Conservation (phyloP, 2,113 vertebrate genomes). For the Chaetodon auriga region DNA sequence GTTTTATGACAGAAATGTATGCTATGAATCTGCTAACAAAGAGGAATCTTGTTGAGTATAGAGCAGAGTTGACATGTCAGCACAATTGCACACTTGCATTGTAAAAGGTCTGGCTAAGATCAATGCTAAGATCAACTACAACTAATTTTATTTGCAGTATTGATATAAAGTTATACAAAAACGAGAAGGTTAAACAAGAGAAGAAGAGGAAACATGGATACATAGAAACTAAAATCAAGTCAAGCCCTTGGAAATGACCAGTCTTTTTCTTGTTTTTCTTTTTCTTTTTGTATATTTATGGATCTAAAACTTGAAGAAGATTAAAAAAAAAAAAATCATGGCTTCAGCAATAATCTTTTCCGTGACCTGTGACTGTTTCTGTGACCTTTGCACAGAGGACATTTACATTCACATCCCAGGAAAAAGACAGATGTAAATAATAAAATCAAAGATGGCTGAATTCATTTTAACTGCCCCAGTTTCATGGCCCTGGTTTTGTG, state of each 20-base stretch:
- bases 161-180: not conserved
- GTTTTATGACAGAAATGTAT: not conserved
- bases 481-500: no score
- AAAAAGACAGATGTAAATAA: not conserved
- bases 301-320: no score
- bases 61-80: not conserved
- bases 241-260: no score
- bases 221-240: no score
- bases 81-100: not conserved
- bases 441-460: not conserved
- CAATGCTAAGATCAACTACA: not conserved
- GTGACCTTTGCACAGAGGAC: no score
- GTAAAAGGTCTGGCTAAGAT: not conserved
- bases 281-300: no score
- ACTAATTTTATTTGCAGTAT: not conserved
- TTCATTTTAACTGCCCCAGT: not conserved
- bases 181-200: not conserved
- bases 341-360: no score
- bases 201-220: not conserved
- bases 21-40: not conserved
- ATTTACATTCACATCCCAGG: not conserved
- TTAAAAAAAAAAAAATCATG: no score
- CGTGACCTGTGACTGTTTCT: no score
- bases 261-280: no score
- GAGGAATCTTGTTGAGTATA: not conserved